Base-by-base conservation (phyloP, 2,888 invertebrate genomes). In the Netelia melanura region DNA sequence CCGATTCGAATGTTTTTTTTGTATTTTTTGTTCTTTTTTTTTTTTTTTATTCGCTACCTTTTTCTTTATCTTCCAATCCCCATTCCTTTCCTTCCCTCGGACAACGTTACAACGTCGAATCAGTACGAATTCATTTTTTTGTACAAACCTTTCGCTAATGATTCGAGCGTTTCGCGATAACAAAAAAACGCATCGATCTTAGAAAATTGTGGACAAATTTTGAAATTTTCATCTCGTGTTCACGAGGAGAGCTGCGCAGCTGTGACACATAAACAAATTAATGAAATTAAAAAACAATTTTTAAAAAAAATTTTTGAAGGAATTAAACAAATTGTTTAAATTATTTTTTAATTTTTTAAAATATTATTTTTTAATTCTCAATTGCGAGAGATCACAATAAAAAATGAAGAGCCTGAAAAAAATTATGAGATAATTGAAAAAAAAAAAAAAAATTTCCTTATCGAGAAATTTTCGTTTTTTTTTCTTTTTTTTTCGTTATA, bases 21-120 rank as follows among this genome's bases (percentile, higher is more conserved):
- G 54, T 84, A 72, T 74, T 23, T 62, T 67, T 65, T 62, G 61
- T 61, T 72, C 3, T 54, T 2, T 54, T 54, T 76, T 58, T 54
- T 76, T 58, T 14, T 56, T 23, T 38, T 70, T 54, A 64, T 52
- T 72, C 38, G 38, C 38, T 38, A 38, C 38, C 38, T 80, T 74
- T 76, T 79, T 21, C 81, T 77, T 72, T 81, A 72, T 84, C 81
- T 75, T 25, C 62, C 72, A 70, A 54, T 67, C 65, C 58, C 44
- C 65, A 21, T 64, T 14, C 17, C 65, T n/a, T 68, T 23, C 2
- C 56, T 21, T 1, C 48, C 44, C 54, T 11, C 74, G 10, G 23
- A 44, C 71, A 21, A 30, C 43, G 43, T 30, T 1, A 9, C 65
- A 67, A 82, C 76, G 79, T 61, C 61, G 30, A 62, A 74, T 77